Evolutionary conservation across 2,113 vertebrate species (phyloP), one percentile per base, ranked within the genome.

Genomic region (Nesoenas mayeri): DNA sequence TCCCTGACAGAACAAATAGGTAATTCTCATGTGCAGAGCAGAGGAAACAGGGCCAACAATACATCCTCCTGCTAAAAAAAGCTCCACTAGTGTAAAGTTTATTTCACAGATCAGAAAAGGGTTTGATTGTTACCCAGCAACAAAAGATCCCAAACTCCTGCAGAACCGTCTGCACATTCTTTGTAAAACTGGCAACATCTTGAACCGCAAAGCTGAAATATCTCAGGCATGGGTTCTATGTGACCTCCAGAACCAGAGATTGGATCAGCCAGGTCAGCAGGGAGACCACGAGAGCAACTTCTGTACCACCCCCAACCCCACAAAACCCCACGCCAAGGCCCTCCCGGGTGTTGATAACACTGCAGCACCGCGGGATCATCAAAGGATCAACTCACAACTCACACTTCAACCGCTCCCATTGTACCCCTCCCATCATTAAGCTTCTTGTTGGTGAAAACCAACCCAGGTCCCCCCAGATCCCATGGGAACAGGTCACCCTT

Each of bases 361-460:
- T 53, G 58, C 64, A 91, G 93, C 61, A 64, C 36, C 3, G 1
- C 64, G 44, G 50, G 72, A 92, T 73, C 60, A 0, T 24, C 42
- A 66, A 40, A 61, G 32, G 77, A 88, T 92, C 51, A 65, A 2
- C 64, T 92, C 94, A 89, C 91, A 78, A 92, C 75, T 89, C 0
- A 6, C 11, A 25, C 14, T 32, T 48, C 44, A 83, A 72, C 20
- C 61, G 71, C 58, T 91, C 75, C 69, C 16, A 83, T n/a, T 47
- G 57, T 50, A 80, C 72, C 51, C 77, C 80, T 96, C 78, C 90
- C 85, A 53, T 75, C 48, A 60, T 78, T 94, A 93, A 89, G 38
- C 24, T 64, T 75, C 65, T 3, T 12, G 11, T 42, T 38, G 38
- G 56, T 56, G 72, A 85, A 93, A 91, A 71, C 34, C 29, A 10